Percentiles rank a stretch among this genome's conserved stretches.
Conservation (phyloP, 2,888 invertebrate species). For the Polia nebulosa region DNA sequence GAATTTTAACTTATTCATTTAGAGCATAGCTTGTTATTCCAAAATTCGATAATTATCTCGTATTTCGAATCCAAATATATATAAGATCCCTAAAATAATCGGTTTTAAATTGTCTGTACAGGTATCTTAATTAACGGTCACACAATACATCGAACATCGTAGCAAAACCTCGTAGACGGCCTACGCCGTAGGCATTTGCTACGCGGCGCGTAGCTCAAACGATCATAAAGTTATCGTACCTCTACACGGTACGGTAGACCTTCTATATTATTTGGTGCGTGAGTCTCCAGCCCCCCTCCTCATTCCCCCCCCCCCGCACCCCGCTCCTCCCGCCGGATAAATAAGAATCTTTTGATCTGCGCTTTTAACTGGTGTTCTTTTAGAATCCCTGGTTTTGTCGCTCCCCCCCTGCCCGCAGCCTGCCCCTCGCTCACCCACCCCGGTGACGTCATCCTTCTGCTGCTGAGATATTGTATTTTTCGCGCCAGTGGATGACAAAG, state of each 20-base stretch:
- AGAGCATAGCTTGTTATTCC: too few species aligned
- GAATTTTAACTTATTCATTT: too few species aligned
- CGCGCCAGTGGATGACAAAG: conserved; percentile 41
- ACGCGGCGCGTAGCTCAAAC: conserved; percentile 19
- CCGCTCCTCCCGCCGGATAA: conserved; percentile 31
- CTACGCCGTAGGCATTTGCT: conserved; percentile 50
- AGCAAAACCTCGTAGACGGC: neutral
- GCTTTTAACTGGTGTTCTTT: conserved; percentile 66
- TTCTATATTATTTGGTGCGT: conserved; percentile 18
- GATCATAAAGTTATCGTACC: conserved; percentile 4
- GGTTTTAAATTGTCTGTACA: neutral
- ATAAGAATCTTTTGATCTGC: conserved; percentile 70
- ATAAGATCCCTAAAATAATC: neutral
- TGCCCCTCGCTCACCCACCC: neutral
- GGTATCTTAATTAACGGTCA: neutral
- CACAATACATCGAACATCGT: neutral
- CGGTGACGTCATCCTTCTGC: conserved; percentile 42
- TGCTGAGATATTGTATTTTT: conserved; percentile 57
- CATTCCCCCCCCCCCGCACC: neutral
- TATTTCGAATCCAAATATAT: too few species aligned
- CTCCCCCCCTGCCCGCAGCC: neutral
- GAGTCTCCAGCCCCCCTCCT: neutral
- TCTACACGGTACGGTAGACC: conserved; percentile 4
- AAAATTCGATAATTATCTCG: too few species aligned
- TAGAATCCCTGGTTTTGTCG: conserved; percentile 45